Base-by-base conservation (phyloP, 1,140 invertebrate species). In the Leptestheria dahalacensis region DNA sequence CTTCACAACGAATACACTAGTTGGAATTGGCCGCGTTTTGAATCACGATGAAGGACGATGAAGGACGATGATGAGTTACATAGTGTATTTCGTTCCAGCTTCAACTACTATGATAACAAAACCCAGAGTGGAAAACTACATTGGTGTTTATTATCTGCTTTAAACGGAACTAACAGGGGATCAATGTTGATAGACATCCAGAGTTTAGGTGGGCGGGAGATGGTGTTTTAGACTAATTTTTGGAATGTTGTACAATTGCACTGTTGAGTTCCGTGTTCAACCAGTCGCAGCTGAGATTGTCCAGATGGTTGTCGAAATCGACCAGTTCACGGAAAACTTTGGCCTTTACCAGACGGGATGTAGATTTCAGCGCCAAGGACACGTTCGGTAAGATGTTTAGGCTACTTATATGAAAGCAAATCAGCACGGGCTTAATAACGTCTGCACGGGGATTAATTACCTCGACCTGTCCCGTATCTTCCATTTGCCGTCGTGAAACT, bases 271-370 rank as follows among this genome's bases (percentile, higher is more conserved):
- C 72, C 18, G 72, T 67, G 73, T 94, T 95, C 62, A 77, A 80
- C 88, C 88, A 93, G 70, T 91, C 85, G 51, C 82, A 74, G 20
- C 79, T 73, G 15, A 88, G 78, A 68, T 93, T 82, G 72, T 94
- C 89, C 57, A 93, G 73, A 74, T 93, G 88, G 72, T 91, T 91
- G 71, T 95, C 91, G 74, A 92, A 95, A 72, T 94, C 90, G 10
- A 86, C 71, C 2, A 94, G 70, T 64, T 84, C 76, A 59, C 82
- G 79, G 66, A 84, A 83, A 0, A 79, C 78, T 25, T 81, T 77
- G 15, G 76, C 69, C 65, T 84, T 81, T 18, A 91, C 67, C 29
- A 92, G 72, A 24, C 76, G 68, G 4, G 82, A 79, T 3, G 84
- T 79, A 1, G 79, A 75, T 57, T 82, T 79, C 23, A 86, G 65